Base-by-base conservation (phyloP, 2,888 invertebrate genomes). In the Isoperla grammatica region DNA sequence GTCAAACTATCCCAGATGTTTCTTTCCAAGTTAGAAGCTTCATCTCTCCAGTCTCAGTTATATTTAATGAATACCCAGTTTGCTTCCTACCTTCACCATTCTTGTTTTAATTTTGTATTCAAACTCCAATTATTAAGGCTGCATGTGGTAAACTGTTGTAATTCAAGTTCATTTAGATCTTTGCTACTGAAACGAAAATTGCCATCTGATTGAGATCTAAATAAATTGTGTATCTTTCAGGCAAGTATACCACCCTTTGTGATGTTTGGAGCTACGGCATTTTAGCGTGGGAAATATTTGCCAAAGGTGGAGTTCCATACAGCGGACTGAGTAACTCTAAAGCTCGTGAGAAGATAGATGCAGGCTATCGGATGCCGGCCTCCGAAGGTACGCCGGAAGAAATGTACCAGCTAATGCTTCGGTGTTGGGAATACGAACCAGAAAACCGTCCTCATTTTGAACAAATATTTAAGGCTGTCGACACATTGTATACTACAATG, bases 221-320 rank as follows among this genome's bases (percentile, higher is more conserved):
- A 29, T 29, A 4, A 42, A 42, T 55, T 40, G 39, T 59, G 8
- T 12, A 43, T 53, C 35, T 73, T 74, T 1, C 71, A 90, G 91
- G 90, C 58, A 93, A 94, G 80, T 96, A 96, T 74, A 96, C 95
- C 9, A 88, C 94, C 0, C 76, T 95, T 6, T 95, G 95, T 75
- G 96, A 97, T 76, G 95, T 97, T 48, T 97, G 96, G 96, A 95
- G 95, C 69, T 97, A 91, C 73, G 96, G 95, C 2, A 90, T 97
- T 66, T 77, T 97, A 60, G 90, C 92, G 81, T 97, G 95, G 95
- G 96, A 97, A 77, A 91, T 97, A 71, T 96, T 95, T 77, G 90
- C 95, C 0, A 85, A 87, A 72, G 96, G 96, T 1, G 90, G 89
- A 66, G 94, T 92, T 56, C 96, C 96, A 0, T 97, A 97, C 72